Conservation (phyloP, 92 coral and sea anemone genomes). For the Porites evermanni region DNA sequence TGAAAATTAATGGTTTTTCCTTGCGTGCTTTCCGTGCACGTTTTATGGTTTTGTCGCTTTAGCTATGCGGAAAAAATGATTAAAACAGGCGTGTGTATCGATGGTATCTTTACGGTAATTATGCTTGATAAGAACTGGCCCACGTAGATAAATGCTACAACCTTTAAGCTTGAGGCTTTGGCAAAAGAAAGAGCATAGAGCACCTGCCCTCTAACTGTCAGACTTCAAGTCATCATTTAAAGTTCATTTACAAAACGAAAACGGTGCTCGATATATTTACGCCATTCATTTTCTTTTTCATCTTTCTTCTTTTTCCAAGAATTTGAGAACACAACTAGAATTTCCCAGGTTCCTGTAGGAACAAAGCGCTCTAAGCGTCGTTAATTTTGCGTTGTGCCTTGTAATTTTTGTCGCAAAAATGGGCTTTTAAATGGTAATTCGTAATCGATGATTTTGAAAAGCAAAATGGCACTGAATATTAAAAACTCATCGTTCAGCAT, state of each 20-base stretch:
- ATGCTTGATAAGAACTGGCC: conserved; percentile 6
- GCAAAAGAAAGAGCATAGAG: not conserved
- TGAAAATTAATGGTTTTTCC: not conserved
- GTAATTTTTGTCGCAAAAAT: conserved; percentile 5
- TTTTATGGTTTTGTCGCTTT: not conserved
- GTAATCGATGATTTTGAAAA: conserved; percentile 23
- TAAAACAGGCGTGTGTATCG: not conserved
- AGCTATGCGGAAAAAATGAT: not conserved
- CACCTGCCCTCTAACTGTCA: conserved; percentile 46
- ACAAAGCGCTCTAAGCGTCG: not conserved
- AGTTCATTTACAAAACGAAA: conserved; percentile 42
- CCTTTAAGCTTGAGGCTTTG: conserved; percentile 8
- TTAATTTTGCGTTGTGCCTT: no score
- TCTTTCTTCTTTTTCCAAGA: not conserved
- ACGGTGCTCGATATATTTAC: not conserved
- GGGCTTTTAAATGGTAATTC: conserved; percentile 35
- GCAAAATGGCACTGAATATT: conserved; percentile 45
- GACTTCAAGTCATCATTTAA: conserved; percentile 33
- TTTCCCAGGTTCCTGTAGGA: not conserved
- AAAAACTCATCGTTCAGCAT: conserved; percentile 49
- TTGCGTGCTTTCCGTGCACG: not conserved
- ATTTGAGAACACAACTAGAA: not conserved
- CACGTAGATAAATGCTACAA: conserved; percentile 5
- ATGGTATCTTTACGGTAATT: conserved; percentile 40
- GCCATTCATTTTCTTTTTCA: not conserved